phyloP scores from a whole-genome alignment of 2,888 invertebrate species.

The Exephanes ischioxanthus region DNA sequence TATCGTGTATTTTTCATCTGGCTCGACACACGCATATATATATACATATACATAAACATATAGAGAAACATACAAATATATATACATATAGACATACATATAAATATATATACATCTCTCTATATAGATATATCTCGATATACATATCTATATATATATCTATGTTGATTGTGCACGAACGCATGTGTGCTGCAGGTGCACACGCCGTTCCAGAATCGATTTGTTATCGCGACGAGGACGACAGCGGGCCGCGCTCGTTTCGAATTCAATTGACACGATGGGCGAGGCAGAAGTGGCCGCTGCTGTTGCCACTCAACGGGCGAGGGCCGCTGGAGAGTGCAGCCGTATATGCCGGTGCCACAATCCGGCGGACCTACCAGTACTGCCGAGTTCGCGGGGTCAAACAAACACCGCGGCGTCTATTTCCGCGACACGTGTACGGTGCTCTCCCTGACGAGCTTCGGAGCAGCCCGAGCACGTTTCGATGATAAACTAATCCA shows the following conservation, averaged over 20 bases:
- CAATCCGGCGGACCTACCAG: neutral
- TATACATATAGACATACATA: too few species aligned
- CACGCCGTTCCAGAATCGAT: conserved; percentile 14
- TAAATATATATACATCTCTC: neutral
- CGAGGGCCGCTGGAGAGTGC: neutral
- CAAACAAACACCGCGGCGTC: conserved; percentile 49
- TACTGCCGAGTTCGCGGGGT: conserved; percentile 12
- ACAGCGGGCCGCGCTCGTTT: conserved; percentile 23
- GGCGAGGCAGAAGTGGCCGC: neutral
- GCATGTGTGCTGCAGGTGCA: conserved; percentile 29
- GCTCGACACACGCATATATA: neutral
- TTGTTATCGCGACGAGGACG: conserved; percentile 34
- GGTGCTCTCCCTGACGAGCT: neutral
- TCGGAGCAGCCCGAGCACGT: conserved; percentile 10
- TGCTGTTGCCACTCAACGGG: conserved; percentile 18
- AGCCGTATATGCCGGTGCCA: conserved; percentile 20
- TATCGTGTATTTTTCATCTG: conserved; percentile 11
- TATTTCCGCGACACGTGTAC: conserved; percentile 33
- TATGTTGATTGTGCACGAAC: neutral
- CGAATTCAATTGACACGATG: conserved; percentile 30
- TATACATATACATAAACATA: neutral
- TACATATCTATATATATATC: neutral
- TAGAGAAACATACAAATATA: neutral
- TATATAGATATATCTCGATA: neutral
- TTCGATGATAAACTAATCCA: conserved; percentile 71